These are phyloP conservation scores for Argyresthia goedartella DNA, from an alignment of 2,888 invertebrate species.

Conservation along the genomic window DNA sequence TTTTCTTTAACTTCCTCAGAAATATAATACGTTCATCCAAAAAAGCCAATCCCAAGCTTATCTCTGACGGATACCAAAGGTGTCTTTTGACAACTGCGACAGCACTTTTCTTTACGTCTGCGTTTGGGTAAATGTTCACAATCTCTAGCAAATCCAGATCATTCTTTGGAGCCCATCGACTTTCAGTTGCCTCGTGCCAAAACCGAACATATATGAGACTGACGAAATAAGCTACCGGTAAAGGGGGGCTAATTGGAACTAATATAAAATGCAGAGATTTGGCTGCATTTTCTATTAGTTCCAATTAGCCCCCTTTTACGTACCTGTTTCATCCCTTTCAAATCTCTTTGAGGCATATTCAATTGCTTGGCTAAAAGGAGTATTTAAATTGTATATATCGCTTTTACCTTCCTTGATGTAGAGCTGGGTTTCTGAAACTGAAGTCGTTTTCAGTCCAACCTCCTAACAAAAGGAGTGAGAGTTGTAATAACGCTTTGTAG, in stretches of 20 bases:
- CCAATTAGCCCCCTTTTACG: no score
- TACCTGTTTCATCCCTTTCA: background rate
- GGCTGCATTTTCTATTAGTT: no score
- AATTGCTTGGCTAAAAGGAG: background rate
- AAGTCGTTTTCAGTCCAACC: no score
- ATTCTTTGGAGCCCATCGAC: background rate
- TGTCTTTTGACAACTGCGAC: background rate
- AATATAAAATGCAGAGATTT: no score
- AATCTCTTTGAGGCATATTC: no score
- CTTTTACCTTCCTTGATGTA: background rate
- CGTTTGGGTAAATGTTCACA: background rate
- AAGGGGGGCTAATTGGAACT: no score
- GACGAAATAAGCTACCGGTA: no score
- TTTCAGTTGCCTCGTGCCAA: background rate
- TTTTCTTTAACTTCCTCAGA: background rate
- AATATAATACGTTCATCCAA: conserved; percentile 1
- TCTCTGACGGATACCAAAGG: background rate
- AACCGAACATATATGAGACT: background rate
- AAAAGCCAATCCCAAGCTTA: background rate
- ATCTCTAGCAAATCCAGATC: no score
- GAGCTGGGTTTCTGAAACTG: background rate
- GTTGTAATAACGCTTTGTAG: background rate
- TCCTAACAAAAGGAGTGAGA: background rate
- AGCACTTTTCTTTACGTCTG: background rate
- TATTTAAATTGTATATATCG: background rate